Base-by-base conservation (phyloP, 2,113 vertebrate genomes). In the Oryzias woworae region DNA sequence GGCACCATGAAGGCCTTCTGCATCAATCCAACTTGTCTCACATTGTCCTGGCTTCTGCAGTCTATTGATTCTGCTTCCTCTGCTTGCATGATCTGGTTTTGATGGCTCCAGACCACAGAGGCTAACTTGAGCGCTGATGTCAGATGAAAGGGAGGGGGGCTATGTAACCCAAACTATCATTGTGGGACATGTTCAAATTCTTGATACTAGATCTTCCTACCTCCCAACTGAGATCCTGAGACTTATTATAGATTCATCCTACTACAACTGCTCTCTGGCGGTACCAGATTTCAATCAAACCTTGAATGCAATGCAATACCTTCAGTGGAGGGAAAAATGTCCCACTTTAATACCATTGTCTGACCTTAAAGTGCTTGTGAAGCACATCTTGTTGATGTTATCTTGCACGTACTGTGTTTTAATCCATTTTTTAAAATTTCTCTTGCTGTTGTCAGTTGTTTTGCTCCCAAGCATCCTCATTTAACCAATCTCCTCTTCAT, bases 161-260 rank as follows among this genome's bases (percentile, higher is more conserved):
- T 83, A 77, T 87, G 89, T 86, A 87, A 90, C 81, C 66, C 55
- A 82, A 88, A 83, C 87, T 73, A 66, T 71, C 62, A 28, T 71
- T 71, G 8, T 24, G 89, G 84, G 84, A 88, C 77, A 60, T 81
- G 81, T 89, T 81, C 78, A 78, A 80, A 73, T 79, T 84, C 80
- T 71, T 55, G 83, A 62, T 77, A 85, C 83, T 59, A 69, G 81
- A 82, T 80, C 76, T 68, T 62, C 55, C 60, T 68, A 49, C 41
- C 51, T 74, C 69, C 64, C 54, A 66, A 22, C 51, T 67, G 72
- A 84, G 87, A 69, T 80, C 22, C 51, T 65, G 72, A 82, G 87
- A 69, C 81, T 74, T 66, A 59, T 79, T 82, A 90, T 88, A 84
- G 86, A 88, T 82, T 73, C 77, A 66, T 67, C 75, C 65, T 16